Base-by-base conservation (phyloP, 2,113 vertebrate species). In the Ptilorrhoa leucosticta region DNA sequence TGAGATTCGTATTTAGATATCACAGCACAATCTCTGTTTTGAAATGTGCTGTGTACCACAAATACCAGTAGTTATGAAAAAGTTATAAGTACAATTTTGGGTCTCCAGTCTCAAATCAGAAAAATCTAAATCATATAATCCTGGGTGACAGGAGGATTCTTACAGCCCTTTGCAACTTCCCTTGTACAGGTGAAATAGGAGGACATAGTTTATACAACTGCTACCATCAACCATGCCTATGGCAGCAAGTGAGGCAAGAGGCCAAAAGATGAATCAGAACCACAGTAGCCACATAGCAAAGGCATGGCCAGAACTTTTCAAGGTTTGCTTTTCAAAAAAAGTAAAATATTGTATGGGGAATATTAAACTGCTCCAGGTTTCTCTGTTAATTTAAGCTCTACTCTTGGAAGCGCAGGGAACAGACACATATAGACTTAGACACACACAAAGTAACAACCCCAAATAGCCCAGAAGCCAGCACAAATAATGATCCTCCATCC, bases 281-380 rank as follows among this genome's bases (percentile, higher is more conserved):
- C 76, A 64, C 16, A 70, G 28, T 3, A 84, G 53, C 21, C 87
- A 95, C 61, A 84, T 26, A 94, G 65, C 53, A 94, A 64, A 96
- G 90, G 44, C 15, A 26, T 8, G 14, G 40, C 12, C 48, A 92
- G 60, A 91, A 53, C 18, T 66, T 96, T 89, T 95, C 33, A 93
- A 90, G 57, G 35, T 90, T 83, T 90, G 53, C 33, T 75, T 65
- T n/a, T 44, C 2, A 9, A 21, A 66, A 66, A 80, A 44, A 45
- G 18, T 4, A 23, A 13, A 58, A 24, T 88, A 63, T 28, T n/a
- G 39, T 48, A 69, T 35, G 79, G 14, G 47, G 82, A 96, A 96
- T 85, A 92, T 83, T 85, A 93, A 96, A 83, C 31, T 64, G n/a
- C 44, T 96, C 79, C 91, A 96, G 63, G 70, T 94, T 97, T 95